Base-by-base conservation (phyloP, 2,797 vertebrate genomes). In the Carapus acus region DNA sequence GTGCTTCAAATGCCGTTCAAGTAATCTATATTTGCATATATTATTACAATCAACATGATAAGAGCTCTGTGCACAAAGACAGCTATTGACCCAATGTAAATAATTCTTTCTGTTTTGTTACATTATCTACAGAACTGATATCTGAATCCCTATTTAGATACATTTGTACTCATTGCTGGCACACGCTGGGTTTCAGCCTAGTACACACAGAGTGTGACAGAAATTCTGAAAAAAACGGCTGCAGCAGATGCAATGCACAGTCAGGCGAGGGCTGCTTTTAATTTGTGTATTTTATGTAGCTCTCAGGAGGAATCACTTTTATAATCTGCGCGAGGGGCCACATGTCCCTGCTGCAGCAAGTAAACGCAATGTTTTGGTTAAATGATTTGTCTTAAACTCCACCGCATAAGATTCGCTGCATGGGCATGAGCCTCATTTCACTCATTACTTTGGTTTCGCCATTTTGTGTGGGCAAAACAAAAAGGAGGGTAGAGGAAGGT, bases 251-350 rank as follows among this genome's bases (percentile, higher is more conserved):
- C 39, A 38, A 22, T 17, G 58, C 54, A 57, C 36, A 41, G 1
- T n/a, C 31, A 49, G 41, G 44, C 49, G 47, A 55, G 51, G 58
- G 69, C 19, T 39, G 31, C 24, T 56, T 44, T 51, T 69, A 58
- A 74, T 73, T 60, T 64, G 37, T 73, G 40, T 61, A 53, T 76
- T 72, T 74, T 65, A 76, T 60, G 53, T 44, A 63, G n/a, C n/a
- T n/a, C 64, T 60, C 73, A 19, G 18, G 49, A 48, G 71, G 42
- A 41, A 34, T 24, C 53, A 54, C 43, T 67, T 62, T 58, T 65
- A 63, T 71, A 40, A 41, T 47, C 20, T 20, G n/a, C 46, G 45
- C 58, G 49, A 12, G 39, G 52, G 17, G 36, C 39, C 54, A 29
- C 54, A 59, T 56, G 17, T 55, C 59, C 18, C 39, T 17, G 33